Evolutionary conservation across 1,140 invertebrate genomes (phyloP), one percentile per base, ranked within the genome.

Genomic region (Orius insidiosus): DNA sequence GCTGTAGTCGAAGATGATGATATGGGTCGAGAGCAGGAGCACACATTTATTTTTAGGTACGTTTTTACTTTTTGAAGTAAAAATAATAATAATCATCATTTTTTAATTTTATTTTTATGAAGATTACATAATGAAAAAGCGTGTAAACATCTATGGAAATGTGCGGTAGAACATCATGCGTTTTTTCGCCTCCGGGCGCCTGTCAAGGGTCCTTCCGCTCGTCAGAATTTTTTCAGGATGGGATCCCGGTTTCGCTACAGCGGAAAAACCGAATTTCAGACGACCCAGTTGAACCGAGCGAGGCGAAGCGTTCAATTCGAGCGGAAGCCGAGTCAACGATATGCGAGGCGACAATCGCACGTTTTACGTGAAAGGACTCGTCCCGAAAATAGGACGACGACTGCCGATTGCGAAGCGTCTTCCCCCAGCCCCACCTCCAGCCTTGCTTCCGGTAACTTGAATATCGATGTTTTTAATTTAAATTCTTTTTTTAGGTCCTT

Each of bases 141-240:
- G 0, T 94, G 90, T 61, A 99, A 99, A 64, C 94, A 98, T 66
- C 66, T 99, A 49, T 98, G 96, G 95, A 98, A 98, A 65, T 98
- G 94, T 70, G 94, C 94, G 14, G 87, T 98, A 1, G 95, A 99
- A 62, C 90, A 98, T 68, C 94, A 98, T 64, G 86, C 92, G 0
- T 99, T 99, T 70, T 99, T 98, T 72, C 75, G 94, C 53, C 66
- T 98, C 10, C 75, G 85, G 51, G 87, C 85, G 18, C 84, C 89
- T 0, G 80, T 87, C 0, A 92, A 93, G 63, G 84, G 85, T 2
- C 83, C 82, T 0, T 85, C 78, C 14, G 80, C 82, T 0, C 69
- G 87, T 19, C 90, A 96, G 60, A 96, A 94, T 63, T 95, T 97
- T 64, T 94, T 96, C 65, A 71, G 92, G 47, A 93, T 96, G 85